These are phyloP conservation scores for Nomada lathburiana DNA, from an alignment of 2,888 invertebrate genomes.

Conservation along the genomic window DNA sequence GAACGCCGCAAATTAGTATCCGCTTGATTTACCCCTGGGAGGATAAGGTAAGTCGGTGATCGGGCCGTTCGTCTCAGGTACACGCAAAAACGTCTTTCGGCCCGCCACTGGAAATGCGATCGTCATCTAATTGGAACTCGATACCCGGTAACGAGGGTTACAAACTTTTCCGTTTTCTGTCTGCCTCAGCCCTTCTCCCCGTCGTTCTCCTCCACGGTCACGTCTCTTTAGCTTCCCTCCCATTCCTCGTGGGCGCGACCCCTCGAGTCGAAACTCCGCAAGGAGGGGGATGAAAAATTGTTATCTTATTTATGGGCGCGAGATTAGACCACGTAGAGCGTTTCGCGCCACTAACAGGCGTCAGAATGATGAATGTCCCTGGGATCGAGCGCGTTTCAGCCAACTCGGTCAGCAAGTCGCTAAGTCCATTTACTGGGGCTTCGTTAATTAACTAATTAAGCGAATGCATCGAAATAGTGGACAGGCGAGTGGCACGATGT, in stretches of 20 bases:
- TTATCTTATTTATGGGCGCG: conserved; percentile 82
- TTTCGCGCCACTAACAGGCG: conserved; percentile 74
- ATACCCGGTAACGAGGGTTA: conserved; percentile 82
- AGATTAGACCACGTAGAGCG: conserved; percentile 75
- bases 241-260: conserved; percentile 63
- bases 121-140: conserved; percentile 84
- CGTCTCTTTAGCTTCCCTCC: conserved; percentile 34
- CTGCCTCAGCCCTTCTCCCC: conserved; percentile 55
- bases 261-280: conserved; percentile 59
- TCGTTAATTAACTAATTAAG: conserved; percentile 71
- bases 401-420: conserved; percentile 47
- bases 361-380: conserved; percentile 75
- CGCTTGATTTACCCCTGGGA: conserved; percentile 79
- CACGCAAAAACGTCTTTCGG: conserved; percentile 73
- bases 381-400: conserved; percentile 65
- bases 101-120: conserved; percentile 78
- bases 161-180: conserved; percentile 79
- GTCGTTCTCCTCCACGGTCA: conserved; percentile 19
- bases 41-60: conserved; percentile 65
- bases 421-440: conserved; percentile 46
- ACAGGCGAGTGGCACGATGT: conserved; percentile 18
- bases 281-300: conserved; percentile 81
- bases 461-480: conserved; percentile 49
- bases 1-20: conserved; percentile 80
- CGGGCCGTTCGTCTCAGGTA: conserved; percentile 72